These are phyloP conservation scores for Pogonophryne albipinna DNA, from an alignment of 2,797 vertebrate species.

Conservation along the genomic window DNA sequence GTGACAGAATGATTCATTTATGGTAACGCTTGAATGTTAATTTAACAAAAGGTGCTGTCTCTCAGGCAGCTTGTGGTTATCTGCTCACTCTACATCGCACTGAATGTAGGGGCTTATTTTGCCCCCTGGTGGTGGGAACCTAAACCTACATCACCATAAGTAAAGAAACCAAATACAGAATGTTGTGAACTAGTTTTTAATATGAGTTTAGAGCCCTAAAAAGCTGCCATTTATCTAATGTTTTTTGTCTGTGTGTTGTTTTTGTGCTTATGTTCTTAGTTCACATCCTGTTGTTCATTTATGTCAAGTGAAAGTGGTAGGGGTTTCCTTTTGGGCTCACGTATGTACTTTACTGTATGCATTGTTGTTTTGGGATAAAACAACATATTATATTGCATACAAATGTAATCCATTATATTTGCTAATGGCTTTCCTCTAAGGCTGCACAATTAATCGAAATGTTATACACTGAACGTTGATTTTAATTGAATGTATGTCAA, in stretches of 20 bases:
- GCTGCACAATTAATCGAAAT: too few species aligned
- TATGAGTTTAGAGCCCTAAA: neutral
- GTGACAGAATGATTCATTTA: slow-evolving; percentile 39
- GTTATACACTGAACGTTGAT: too few species aligned
- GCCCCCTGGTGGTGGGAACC: slow-evolving; percentile 72
- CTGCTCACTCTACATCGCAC: neutral
- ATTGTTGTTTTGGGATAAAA: neutral
- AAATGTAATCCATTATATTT: neutral
- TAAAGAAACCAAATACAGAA: neutral
- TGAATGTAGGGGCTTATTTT: slow-evolving; percentile 36
- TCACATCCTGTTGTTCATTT: neutral
- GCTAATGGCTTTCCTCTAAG: neutral
- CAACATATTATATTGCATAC: neutral
- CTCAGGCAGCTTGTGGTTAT: slow-evolving; percentile 10
- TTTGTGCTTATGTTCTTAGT: neutral
- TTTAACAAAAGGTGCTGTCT: neutral
- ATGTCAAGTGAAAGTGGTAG: neutral
- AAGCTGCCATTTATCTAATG: neutral
- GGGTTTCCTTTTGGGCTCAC: neutral
- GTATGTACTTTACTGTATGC: too few species aligned
- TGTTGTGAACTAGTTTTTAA: neutral
- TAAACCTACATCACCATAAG: slow-evolving; percentile 14
- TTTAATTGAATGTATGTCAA: too few species aligned
- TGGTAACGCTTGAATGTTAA: slow-evolving; percentile 13
- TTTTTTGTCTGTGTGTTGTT: too few species aligned